Conservation (phyloP, 2,888 invertebrate genomes). For the Erebia epiphron region DNA sequence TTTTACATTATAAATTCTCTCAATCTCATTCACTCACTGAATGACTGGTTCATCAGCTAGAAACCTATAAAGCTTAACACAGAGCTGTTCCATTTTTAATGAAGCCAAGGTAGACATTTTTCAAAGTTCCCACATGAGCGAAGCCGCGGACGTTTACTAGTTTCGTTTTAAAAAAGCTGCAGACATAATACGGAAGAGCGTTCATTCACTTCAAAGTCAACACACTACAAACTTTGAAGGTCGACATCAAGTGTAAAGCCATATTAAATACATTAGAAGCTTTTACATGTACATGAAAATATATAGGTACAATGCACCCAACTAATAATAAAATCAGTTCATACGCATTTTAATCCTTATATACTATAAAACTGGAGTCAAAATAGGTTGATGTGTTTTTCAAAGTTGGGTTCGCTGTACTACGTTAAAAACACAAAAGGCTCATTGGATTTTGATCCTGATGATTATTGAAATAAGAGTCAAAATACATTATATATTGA, state of each 20-base stretch:
- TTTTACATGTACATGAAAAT: constrained; percentile 3
- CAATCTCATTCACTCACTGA: too few relatives aligned
- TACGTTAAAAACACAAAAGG: background rate
- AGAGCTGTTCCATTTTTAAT: too few relatives aligned
- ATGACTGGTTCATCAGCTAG: too few relatives aligned
- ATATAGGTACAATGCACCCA: background rate
- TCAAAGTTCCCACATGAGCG: background rate
- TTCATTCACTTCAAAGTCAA: constrained; percentile 7
- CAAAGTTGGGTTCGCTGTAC: background rate
- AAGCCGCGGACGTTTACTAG: too few relatives aligned
- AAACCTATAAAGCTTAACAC: too few relatives aligned
- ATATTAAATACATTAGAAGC: background rate
- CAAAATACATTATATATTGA: background rate
- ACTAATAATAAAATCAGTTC: background rate
- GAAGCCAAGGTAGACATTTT: background rate
- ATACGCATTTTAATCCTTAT: background rate
- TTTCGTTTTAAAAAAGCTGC: background rate
- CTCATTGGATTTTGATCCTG: background rate
- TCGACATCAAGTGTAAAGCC: background rate
- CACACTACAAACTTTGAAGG: background rate
- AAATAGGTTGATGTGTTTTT: background rate
- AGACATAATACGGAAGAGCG: background rate
- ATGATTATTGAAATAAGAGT: background rate
- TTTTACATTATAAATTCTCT: too few relatives aligned
- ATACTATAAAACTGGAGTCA: background rate